Conservation (phyloP, 2,113 vertebrate species). For the Oryzias woworae region DNA sequence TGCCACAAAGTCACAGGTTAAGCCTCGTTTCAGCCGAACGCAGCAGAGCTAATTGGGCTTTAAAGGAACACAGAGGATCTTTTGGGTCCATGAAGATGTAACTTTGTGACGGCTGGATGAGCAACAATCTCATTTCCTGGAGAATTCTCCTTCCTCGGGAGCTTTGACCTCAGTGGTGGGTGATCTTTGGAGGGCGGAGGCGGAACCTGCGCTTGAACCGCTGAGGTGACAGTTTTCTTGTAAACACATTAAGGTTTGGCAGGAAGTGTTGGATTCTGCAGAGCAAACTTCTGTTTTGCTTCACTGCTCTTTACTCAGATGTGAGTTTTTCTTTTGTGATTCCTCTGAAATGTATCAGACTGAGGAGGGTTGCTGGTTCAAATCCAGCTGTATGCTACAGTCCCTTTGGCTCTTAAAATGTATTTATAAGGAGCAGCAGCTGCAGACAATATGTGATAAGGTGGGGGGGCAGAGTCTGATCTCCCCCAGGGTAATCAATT, state of each 20-base stretch:
- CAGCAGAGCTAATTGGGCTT: conserved; percentile 28
- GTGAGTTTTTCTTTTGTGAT: too few species aligned
- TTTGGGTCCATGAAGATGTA: conserved; percentile 33
- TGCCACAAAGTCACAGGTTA: conserved; percentile 24
- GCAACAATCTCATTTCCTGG: conserved; percentile 45
- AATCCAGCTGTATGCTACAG: too few species aligned
- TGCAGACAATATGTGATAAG: conserved; percentile 53
- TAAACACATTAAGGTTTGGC: too few species aligned
- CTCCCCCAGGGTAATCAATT: conserved; percentile 74
- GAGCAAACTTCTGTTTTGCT: too few species aligned
- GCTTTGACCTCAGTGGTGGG: neutral
- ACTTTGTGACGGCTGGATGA: conserved; percentile 28
- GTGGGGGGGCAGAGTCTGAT: conserved; percentile 28
- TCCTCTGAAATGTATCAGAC: too few species aligned
- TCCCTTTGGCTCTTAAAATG: conserved; percentile 26
- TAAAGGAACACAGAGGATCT: conserved; percentile 4
- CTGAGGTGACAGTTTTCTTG: too few species aligned
- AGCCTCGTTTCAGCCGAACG: conserved; percentile 16
- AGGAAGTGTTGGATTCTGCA: too few species aligned
- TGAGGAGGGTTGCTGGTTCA: too few species aligned
- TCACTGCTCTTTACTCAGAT: too few species aligned
- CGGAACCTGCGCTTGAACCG: too few species aligned
- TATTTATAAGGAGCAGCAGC: conserved; percentile 70
- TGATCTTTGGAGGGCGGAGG: neutral
- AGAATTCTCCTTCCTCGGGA: neutral